Evolutionary conservation across 2,888 invertebrate genomes (phyloP).

Genomic region (Meloe dianella): DNA sequence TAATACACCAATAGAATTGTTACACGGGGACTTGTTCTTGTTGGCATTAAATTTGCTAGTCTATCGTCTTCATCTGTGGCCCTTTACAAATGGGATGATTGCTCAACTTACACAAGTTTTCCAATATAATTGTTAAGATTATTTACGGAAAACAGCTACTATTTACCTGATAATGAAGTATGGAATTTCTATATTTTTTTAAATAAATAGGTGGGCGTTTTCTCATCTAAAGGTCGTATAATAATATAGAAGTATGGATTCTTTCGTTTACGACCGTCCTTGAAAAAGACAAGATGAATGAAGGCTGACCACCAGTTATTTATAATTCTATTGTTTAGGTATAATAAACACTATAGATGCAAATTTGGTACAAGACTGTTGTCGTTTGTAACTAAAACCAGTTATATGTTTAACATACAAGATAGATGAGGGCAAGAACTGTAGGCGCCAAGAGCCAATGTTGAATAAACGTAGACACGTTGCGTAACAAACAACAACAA

Average conservation of each 20-base stretch:
- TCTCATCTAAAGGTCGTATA: not conserved
- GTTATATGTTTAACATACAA: not conserved
- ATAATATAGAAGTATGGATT: not conserved
- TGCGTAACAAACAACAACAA: constrained; percentile 24
- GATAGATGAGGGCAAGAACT: constrained; percentile 2
- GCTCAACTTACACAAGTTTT: too few relatives aligned
- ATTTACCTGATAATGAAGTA: not conserved
- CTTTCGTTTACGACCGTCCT: constrained; percentile 6
- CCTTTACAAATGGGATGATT: too few relatives aligned
- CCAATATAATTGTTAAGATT: too few relatives aligned
- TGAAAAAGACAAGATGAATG: constrained; percentile 14
- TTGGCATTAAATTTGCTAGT: too few relatives aligned
- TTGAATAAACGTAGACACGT: constrained; percentile 11
- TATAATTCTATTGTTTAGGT: constrained; percentile 20
- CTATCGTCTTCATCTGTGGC: too few relatives aligned
- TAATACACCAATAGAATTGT: too few relatives aligned
- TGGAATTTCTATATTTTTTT: not conserved
- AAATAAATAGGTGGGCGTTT: not conserved
- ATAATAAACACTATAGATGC: constrained; percentile 21
- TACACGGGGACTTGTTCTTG: too few relatives aligned
- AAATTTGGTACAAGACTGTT: constrained; percentile 14
- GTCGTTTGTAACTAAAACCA: constrained; percentile 11
- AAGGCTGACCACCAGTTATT: constrained; percentile 14
- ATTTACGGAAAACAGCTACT: too few relatives aligned
- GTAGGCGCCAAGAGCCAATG: constrained; percentile 26